phyloP scores from a whole-genome alignment of 2,888 invertebrate genomes.

The Cheiracanthium punctorium region DNA sequence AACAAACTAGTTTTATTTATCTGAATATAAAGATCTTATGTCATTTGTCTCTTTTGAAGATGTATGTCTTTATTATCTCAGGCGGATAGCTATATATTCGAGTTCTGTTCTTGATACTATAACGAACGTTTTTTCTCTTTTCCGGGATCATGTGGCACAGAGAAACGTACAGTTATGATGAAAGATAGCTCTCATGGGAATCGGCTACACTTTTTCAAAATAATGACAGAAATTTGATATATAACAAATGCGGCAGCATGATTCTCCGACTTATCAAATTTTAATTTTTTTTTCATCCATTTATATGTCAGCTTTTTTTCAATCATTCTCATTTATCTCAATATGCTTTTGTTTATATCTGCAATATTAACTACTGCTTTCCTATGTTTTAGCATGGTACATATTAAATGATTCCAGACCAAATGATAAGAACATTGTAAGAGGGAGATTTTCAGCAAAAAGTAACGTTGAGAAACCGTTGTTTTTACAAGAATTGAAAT shows the following conservation, averaged over 20 bases:
- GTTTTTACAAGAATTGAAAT: too few species aligned
- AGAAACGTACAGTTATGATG: not conserved
- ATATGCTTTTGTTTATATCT: too few species aligned
- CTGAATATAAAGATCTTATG: not conserved
- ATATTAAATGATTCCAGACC: too few species aligned
- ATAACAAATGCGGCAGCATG: not conserved
- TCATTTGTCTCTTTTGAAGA: not conserved
- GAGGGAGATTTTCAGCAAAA: too few species aligned
- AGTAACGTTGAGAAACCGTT: too few species aligned
- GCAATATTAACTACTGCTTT: too few species aligned
- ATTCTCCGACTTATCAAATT: not conserved
- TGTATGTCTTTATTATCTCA: not conserved
- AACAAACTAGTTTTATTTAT: not conserved
- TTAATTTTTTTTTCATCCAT: too few species aligned
- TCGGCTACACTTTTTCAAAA: not conserved
- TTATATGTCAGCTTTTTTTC: too few species aligned
- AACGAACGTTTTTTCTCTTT: not conserved
- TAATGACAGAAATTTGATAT: slow-evolving; percentile 7
- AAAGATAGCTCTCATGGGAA: not conserved
- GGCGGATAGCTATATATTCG: not conserved
- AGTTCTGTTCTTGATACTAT: not conserved
- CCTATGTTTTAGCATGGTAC: too few species aligned
- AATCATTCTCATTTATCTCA: too few species aligned
- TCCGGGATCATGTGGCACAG: not conserved
- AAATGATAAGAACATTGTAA: too few species aligned